phyloP scores from a whole-genome alignment of 2,113 vertebrate genomes.

The Perccottus glenii region DNA sequence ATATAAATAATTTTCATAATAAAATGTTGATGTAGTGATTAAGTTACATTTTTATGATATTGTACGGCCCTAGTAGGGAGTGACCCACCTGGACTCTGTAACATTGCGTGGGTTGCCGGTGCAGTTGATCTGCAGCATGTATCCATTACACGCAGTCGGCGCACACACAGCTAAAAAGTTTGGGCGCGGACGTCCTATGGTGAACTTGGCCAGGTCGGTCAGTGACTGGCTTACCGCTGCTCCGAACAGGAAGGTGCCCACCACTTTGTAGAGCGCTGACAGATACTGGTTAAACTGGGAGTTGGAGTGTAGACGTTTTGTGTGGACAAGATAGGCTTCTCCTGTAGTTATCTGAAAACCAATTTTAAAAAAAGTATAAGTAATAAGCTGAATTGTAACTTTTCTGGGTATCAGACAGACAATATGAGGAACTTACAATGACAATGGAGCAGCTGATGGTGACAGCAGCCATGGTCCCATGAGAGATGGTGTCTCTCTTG shows the following conservation, averaged over 20 bases:
- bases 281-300: slow-evolving; percentile 92
- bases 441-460: slow-evolving; percentile 87
- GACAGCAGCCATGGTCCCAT: slow-evolving; percentile 88
- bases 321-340: slow-evolving; percentile 91
- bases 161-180: slow-evolving; percentile 90
- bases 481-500: slow-evolving; percentile 90
- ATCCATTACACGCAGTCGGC: slow-evolving; percentile 83
- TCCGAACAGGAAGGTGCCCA: slow-evolving; percentile 88
- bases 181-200: slow-evolving; percentile 89
- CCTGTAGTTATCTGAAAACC: slow-evolving; percentile 83
- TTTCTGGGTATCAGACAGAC: neutral
- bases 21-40: neutral
- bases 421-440: slow-evolving; percentile 82
- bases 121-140: slow-evolving; percentile 83
- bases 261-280: slow-evolving; percentile 89
- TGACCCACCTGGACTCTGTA: slow-evolving; percentile 89
- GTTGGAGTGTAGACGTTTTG: slow-evolving; percentile 87
- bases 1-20: neutral
- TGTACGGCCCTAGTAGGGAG: neutral
- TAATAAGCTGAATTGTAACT: neutral
- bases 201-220: slow-evolving; percentile 95
- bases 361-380: neutral
- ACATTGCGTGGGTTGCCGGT: slow-evolving; percentile 78
- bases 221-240: slow-evolving; percentile 86
- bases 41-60: neutral